Percentiles rank a stretch among this genome's conserved stretches.
These are phyloP conservation scores for Xestia rhomboidea DNA, from an alignment of 2,888 invertebrate species.

Conservation along the genomic window DNA sequence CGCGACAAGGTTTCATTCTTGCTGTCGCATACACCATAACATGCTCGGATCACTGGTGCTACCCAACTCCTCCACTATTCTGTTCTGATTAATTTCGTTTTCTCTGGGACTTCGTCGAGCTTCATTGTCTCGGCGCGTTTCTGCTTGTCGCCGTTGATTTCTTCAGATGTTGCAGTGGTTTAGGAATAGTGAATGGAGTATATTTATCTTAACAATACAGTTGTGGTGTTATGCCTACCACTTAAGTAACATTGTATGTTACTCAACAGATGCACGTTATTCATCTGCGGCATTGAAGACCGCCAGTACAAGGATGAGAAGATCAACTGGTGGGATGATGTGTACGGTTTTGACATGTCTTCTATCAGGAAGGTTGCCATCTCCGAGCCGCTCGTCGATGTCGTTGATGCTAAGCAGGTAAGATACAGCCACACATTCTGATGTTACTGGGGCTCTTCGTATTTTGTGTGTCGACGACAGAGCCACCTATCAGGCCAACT, in stretches of 20 bases:
- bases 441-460: neutral
- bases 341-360: slow-evolving; percentile 99
- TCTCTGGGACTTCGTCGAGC: no score
- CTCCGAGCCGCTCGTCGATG: slow-evolving; percentile 99
- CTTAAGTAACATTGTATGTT: neutral
- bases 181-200: no score
- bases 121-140: no score
- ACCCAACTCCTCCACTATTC: neutral
- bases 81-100: no score
- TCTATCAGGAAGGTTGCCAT: slow-evolving; percentile 99
- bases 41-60: neutral
- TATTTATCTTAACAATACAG: no score
- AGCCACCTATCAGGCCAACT: neutral
- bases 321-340: slow-evolving; percentile 99
- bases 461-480: neutral
- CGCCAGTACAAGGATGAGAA: slow-evolving; percentile 99
- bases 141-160: no score
- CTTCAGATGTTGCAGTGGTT: no score
- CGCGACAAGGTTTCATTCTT: neutral
- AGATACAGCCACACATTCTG: slow-evolving; percentile 5
- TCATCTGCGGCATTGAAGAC: slow-evolving; percentile 98
- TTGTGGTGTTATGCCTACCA: no score
- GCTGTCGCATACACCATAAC: neutral
- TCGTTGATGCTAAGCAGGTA: slow-evolving; percentile 99
- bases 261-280: slow-evolving; percentile 94